A percentile compares a stretch with the other conserved stretches of the same genome.
Evolutionary conservation across 2,888 invertebrate species (phyloP).

Genomic region (Temnothorax rugatulus): DNA sequence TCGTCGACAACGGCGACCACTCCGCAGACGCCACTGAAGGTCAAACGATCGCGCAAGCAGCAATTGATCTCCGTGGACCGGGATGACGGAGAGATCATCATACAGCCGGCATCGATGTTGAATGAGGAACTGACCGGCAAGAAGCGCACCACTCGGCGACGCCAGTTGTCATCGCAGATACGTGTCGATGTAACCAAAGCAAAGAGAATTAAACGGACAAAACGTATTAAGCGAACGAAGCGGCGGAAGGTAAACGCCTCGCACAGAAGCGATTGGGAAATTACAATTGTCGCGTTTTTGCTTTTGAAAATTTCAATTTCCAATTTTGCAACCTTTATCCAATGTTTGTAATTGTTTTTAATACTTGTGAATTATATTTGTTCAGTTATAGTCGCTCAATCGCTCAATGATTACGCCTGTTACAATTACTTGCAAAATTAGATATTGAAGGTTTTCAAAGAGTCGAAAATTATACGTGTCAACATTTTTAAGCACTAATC

Average conservation of each 20-base stretch:
- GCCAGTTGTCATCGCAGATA: constrained; percentile 36
- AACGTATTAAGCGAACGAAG: constrained; percentile 1
- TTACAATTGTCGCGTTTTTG: neutral
- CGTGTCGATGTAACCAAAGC: neutral
- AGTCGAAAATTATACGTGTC: constrained; percentile 56
- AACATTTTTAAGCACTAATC: neutral
- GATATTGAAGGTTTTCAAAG: neutral
- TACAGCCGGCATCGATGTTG: constrained; percentile 81
- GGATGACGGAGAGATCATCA: constrained; percentile 84
- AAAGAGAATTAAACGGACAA: neutral
- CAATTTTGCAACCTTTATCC: neutral
- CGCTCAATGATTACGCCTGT: neutral
- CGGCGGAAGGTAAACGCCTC: constrained; percentile 10
- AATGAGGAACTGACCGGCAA: constrained; percentile 73
- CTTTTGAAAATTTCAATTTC: neutral
- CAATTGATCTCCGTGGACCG: constrained; percentile 84
- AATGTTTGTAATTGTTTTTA: neutral
- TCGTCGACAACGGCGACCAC: constrained; percentile 40
- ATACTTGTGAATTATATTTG: neutral
- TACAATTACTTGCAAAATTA: neutral
- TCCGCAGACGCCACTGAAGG: constrained; percentile 66
- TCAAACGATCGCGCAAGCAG: constrained; percentile 84
- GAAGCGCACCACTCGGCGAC: constrained; percentile 79
- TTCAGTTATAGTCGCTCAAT: no score
- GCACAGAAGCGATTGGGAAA: neutral